These are phyloP conservation scores for Nephotettix cincticeps DNA, from an alignment of 1,140 invertebrate species.

Conservation along the genomic window DNA sequence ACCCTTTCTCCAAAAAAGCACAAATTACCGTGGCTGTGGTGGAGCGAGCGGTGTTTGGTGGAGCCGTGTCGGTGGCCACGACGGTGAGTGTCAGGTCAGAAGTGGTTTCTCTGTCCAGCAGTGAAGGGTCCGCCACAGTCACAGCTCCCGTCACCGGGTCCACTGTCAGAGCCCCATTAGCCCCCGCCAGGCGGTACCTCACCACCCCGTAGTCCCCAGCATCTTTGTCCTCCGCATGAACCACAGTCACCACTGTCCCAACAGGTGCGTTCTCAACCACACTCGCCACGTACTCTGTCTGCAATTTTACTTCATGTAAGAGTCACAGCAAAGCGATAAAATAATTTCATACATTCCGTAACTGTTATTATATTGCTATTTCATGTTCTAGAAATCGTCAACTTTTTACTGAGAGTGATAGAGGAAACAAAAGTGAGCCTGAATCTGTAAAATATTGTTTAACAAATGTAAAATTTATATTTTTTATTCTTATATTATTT, in stretches of 20 bases:
- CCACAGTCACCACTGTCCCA: conserved; percentile 66
- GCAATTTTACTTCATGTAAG: too few species aligned
- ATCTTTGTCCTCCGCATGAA: conserved; percentile 73
- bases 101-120: conserved; percentile 76
- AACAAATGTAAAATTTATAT: too few species aligned
- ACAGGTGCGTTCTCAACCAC: conserved; percentile 73
- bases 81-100: conserved; percentile 73
- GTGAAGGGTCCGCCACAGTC: conserved; percentile 66
- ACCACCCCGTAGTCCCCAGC: conserved; percentile 71
- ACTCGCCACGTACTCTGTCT: conserved; percentile 63
- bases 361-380: too few species aligned
- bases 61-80: conserved; percentile 76
- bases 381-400: too few species aligned
- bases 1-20: too few species aligned
- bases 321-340: too few species aligned
- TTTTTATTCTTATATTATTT: too few species aligned
- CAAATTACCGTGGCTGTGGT: conserved; percentile 73
- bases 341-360: too few species aligned
- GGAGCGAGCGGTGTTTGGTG: conserved; percentile 61
- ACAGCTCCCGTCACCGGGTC: conserved; percentile 73
- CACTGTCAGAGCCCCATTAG: conserved; percentile 69
- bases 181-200: conserved; percentile 73
- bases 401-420: too few species aligned
- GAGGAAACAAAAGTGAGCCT: too few species aligned
- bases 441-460: too few species aligned